Base-by-base conservation (phyloP, 1,140 invertebrate genomes). In the Aphaenogaster rudis region DNA sequence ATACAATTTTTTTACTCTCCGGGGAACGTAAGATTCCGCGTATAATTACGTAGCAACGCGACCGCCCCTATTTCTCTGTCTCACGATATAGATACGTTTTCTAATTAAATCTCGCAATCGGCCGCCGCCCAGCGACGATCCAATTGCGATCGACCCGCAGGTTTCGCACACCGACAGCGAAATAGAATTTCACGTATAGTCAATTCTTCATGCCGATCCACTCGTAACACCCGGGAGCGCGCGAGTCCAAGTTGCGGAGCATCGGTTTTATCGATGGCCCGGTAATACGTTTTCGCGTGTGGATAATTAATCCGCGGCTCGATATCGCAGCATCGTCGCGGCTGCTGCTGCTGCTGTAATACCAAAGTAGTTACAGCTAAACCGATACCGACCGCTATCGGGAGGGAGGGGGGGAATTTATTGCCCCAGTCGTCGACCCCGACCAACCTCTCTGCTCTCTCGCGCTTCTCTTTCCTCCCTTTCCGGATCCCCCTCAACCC, bases 281-380 rank as follows among this genome's bases (percentile, higher is more conserved):
- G 67, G 80, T 84, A 84, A 84, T 84, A 84, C 80, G 80, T 84
- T 84, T 84, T 84, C 80, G 50, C 80, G 69, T 61, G 69, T 74
- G 54, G 80, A 84, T 84, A 84, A 84, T 84, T 84, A 84, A 84
- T 84, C 80, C 69, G 67, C 80, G 54, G 69, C 67, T 84, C 80
- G 69, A 84, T 84, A 74, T 84, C 80, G 80, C 69, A 71, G 80
- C 69, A 61, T 74, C 69, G 80, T 84, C 80, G 80, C 80, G 64
- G 69, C 80, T 42, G 64, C 63, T 33, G 59, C 42, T 54, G 8
- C 33, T 6, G 63, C 48, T 82, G 80, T 82, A 82, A 84, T 74
- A 84, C 69, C 80, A 48, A 74, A 84, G 80, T 74, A 84, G 80
- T 84, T 84, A 84, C 80, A 74, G 80, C 45, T 84, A 84, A 84